These are phyloP conservation scores for Chymomyza fuscimana DNA, from an alignment of 2,888 invertebrate species.

Conservation along the genomic window DNA sequence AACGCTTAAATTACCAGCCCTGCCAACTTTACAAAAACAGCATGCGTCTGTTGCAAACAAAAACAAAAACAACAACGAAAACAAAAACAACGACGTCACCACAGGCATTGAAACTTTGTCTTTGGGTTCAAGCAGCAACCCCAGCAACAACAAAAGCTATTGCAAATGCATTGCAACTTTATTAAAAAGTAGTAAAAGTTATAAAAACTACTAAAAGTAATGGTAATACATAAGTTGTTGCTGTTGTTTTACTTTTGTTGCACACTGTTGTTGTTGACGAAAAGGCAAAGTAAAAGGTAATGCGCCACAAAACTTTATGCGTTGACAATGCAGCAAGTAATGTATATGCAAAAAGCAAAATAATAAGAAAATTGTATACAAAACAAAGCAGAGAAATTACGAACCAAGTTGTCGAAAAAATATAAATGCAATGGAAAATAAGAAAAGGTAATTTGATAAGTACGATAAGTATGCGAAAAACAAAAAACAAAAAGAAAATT, in stretches of 20 bases:
- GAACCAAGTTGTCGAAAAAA: background rate
- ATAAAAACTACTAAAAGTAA: slow-evolving; percentile 71
- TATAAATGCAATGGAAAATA: slow-evolving; percentile 17
- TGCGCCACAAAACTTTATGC: slow-evolving; percentile 23
- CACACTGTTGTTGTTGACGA: slow-evolving; percentile 19
- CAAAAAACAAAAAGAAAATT: background rate
- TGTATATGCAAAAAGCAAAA: slow-evolving; percentile 12
- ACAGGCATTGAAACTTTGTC: slow-evolving; percentile 61
- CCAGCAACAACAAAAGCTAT: slow-evolving; percentile 39
- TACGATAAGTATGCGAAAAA: slow-evolving; percentile 3
- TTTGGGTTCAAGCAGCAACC: slow-evolving; percentile 32
- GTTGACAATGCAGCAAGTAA: slow-evolving; percentile 35
- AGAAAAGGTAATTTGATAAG: slow-evolving; percentile 47
- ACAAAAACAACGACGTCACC: slow-evolving; percentile 23
- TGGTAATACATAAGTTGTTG: slow-evolving; percentile 68
- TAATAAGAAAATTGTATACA: background rate
- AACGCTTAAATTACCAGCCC: slow-evolving; percentile 41
- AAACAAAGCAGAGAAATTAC: slow-evolving; percentile 13
- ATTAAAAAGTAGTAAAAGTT: slow-evolving; percentile 74
- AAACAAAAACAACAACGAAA: background rate
- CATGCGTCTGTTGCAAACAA: background rate
- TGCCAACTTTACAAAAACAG: slow-evolving; percentile 23
- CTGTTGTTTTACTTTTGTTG: slow-evolving; percentile 33
- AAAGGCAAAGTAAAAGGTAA: slow-evolving; percentile 14
- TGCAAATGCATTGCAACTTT: slow-evolving; percentile 70